phyloP scores from a whole-genome alignment of 2,113 vertebrate species.

The Marmota flaviventris region DNA sequence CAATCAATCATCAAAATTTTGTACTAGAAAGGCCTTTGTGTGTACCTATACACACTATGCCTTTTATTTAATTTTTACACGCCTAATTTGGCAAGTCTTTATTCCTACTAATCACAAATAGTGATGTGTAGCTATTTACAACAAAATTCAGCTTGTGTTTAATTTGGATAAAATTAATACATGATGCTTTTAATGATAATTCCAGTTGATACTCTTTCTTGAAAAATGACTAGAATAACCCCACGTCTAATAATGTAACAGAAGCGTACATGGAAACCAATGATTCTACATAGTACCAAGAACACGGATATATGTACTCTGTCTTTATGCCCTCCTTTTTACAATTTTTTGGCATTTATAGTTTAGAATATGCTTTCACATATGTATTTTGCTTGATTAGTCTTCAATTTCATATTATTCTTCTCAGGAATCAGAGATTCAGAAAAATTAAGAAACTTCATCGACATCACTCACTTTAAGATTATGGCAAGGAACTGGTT shows the following conservation, averaged over 20 bases:
- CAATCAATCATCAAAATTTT: neutral
- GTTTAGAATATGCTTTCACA: conserved; percentile 12
- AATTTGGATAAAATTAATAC: neutral
- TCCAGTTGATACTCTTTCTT: neutral
- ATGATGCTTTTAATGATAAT: neutral
- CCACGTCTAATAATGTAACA: neutral
- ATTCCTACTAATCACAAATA: neutral
- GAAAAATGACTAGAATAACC: neutral
- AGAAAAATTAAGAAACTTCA: neutral
- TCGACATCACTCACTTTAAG: neutral
- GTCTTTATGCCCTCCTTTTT: neutral
- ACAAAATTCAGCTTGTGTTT: neutral
- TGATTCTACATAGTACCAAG: neutral
- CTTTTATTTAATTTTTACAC: neutral
- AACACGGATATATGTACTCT: neutral
- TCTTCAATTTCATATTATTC: neutral
- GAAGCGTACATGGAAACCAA: neutral
- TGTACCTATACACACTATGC: neutral
- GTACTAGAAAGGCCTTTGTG: neutral
- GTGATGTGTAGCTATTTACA: neutral
- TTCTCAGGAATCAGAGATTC: neutral
- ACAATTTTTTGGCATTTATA: neutral
- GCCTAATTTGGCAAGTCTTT: neutral
- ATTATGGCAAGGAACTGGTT: neutral
- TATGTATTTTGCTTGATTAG: neutral